Evolutionary conservation across 2,113 vertebrate species (phyloP), one percentile per base, ranked within the genome.

Genomic region (Ancistrus triradiatus): DNA sequence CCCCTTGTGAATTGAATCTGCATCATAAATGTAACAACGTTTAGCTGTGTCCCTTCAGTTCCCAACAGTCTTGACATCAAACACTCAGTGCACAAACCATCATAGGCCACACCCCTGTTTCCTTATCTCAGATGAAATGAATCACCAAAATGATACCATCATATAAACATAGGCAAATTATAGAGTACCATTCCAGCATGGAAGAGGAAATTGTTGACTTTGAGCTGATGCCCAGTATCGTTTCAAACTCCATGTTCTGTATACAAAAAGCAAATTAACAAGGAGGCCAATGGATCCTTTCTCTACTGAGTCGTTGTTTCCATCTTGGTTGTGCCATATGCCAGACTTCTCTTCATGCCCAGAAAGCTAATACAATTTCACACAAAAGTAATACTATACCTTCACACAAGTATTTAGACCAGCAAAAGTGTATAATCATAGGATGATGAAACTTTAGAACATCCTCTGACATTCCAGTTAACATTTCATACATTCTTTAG

Each of bases 151-250:
- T 19, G 75, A 77, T 80, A 74, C 2, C 6, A 80, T 80, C 50
- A 19, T 49, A 69, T 72, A 80, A 80, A 80, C 73, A 77, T 14
- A 14, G 33, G n/a, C 43, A 70, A 80, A 70, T 72, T 57, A 67
- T 53, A 74, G 56, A 56, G 28, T 60, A 68, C 62, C 75, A 25
- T 31, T 73, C 38, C 56, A 63, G 69, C 13, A 47, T 33, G 25
- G 40, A 49, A 19, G 66, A 76, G 78, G 73, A 77, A 77, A 38
- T 74, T 77, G 66, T 33, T 72, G 78, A 68, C 65, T 73, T 73
- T 53, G 47, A 66, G 40, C 50, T 66, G 33, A 60, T 62, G 57
- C 66, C 7, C 72, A 56, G 66, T 37, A 28, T 60, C 31, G 25
- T 67, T 61, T 46, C 28, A n/a, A 68, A 65, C 33, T 27, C 37